Evolutionary conservation across 2,113 vertebrate species (phyloP).

Genomic region (Embiotoca jacksoni): DNA sequence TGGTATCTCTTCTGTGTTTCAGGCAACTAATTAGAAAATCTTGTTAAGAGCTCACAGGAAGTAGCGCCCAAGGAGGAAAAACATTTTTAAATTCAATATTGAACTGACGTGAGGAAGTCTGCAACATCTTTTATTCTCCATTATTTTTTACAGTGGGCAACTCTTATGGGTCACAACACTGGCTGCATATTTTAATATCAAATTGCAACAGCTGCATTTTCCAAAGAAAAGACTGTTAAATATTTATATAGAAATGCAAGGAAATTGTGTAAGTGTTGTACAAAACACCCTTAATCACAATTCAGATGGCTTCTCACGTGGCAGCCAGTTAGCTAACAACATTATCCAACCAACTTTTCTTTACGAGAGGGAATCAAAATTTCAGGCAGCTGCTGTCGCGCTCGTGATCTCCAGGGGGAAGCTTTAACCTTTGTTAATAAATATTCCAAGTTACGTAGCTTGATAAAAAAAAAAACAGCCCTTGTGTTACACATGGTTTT

Average conservation of each 20-base stretch:
- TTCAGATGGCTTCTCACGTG: neutral
- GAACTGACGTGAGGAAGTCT: constrained; percentile 10
- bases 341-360: neutral
- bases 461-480: too few species aligned
- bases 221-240: neutral
- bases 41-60: constrained; percentile 69
- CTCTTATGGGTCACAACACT: neutral
- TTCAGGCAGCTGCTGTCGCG: too few species aligned
- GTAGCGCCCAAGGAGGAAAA: constrained; percentile 14
- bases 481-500: too few species aligned
- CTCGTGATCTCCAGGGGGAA: neutral
- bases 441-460: too few species aligned
- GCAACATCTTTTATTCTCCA: neutral
- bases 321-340: neutral
- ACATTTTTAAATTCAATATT: constrained; percentile 43
- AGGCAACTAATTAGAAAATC: constrained; percentile 71
- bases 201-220: neutral
- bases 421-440: too few species aligned
- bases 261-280: too few species aligned
- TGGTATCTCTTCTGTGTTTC: constrained; percentile 49
- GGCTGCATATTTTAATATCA: too few species aligned
- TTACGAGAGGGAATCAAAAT: neutral
- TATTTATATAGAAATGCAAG: neutral
- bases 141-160: neutral
- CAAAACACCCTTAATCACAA: neutral